A percentile compares a stretch with the other conserved stretches of the same genome.
These are phyloP conservation scores for Glareola pratincola DNA, from an alignment of 2,113 vertebrate species.

Conservation along the genomic window DNA sequence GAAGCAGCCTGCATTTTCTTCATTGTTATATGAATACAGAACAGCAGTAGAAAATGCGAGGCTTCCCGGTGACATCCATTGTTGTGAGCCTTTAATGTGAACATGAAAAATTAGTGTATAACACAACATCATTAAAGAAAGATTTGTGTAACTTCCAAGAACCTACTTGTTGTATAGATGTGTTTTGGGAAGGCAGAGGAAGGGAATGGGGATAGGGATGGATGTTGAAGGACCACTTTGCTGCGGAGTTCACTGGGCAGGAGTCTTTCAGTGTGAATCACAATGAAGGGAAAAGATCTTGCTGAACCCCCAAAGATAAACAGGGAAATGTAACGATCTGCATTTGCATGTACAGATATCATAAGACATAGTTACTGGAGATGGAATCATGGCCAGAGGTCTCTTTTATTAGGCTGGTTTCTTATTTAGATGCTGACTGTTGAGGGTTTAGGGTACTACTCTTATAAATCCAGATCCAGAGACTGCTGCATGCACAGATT, in stretches of 20 bases:
- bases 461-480: not conserved
- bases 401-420: not conserved
- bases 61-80: not conserved
- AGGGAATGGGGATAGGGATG: not conserved
- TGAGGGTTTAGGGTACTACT: not conserved
- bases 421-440: not conserved
- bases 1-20: not conserved
- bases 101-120: not conserved
- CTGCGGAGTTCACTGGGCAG: not conserved
- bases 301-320: not conserved
- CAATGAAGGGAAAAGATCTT: not conserved
- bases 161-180: not conserved
- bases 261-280: not conserved
- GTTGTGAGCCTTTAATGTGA: not conserved
- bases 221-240: not conserved
- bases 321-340: not conserved
- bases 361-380: not conserved
- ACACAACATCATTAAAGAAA: not conserved
- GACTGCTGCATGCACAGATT: not conserved
- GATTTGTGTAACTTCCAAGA: not conserved
- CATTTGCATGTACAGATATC: not conserved
- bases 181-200: not conserved
- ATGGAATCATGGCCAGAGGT: not conserved
- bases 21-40: not conserved
- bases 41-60: not conserved